Conservation (phyloP, 2,113 vertebrate genomes). For the Micronisus gabar region DNA sequence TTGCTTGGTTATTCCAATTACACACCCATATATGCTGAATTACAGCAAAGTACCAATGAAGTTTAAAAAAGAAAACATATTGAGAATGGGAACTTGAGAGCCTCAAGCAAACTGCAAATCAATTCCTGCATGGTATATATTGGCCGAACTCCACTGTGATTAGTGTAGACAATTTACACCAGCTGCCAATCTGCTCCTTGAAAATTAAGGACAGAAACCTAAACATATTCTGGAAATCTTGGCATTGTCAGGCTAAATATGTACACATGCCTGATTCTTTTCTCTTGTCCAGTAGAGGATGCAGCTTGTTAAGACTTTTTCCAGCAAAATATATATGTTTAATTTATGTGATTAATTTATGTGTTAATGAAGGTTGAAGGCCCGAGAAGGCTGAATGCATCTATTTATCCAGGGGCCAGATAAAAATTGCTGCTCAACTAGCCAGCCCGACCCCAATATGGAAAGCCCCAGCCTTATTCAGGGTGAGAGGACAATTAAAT, state of each 20-base stretch:
- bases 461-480: conserved; percentile 27
- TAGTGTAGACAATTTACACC: conserved; percentile 1
- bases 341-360: conserved; percentile 69
- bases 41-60: neutral
- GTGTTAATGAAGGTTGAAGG: conserved; percentile 63
- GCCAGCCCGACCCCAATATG: conserved; percentile 39
- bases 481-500: conserved; percentile 57
- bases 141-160: neutral
- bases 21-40: neutral
- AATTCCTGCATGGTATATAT: neutral
- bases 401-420: conserved; percentile 59
- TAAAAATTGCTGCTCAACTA: conserved; percentile 59
- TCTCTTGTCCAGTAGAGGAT: conserved; percentile 49
- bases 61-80: neutral
- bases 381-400: conserved; percentile 60
- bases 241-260: conserved; percentile 58
- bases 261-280: conserved; percentile 58
- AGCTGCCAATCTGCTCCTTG: neutral
- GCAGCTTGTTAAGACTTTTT: conserved; percentile 51
- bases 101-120: neutral
- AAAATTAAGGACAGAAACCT: conserved; percentile 54
- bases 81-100: neutral
- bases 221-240: conserved; percentile 47
- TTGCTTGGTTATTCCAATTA: neutral
- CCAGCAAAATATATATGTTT: conserved; percentile 59